Evolutionary conservation across 1,140 invertebrate genomes (phyloP), one percentile per base, ranked within the genome.

Genomic region (Triops longicaudatus): DNA sequence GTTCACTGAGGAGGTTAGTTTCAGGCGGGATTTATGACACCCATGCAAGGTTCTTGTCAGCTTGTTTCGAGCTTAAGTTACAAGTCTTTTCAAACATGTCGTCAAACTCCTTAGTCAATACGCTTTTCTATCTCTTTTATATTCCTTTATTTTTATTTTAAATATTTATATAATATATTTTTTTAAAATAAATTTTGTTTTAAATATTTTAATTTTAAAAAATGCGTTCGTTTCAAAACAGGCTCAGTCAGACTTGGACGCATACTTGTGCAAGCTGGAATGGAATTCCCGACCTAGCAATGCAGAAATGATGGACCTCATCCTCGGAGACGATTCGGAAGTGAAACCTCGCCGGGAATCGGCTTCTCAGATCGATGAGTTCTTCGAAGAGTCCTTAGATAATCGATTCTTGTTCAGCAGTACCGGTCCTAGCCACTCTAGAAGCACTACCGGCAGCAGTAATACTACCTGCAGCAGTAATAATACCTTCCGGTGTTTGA

Each of bases 281-380:
- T 63, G 50, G 50, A 63, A 63, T 9, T n/a, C n/a, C 50, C 50
- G 50, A 0, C 50, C 50, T 63, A 63, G 50, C 50, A 63, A 63
- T 22, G 5, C 50, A 22, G 50, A 63, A 22, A 63, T 63, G 50
- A 63, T 63, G 50, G 50, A 63, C 17, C 50, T 63, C 10, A 10
- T 63, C 50, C 50, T 63, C 10, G 50, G 7, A 9, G 50, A 63
- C 50, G 72, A 76, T 5, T 12, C 74, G 22, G 72, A 72, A 6
- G 10, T 76, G 42, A 87, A 90, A 75, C 84, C 87, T 4, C 85
- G 90, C 14, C 84, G 90, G 17, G 86, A 89, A 78, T 88, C 87
- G 26, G 87, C 88, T 5, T 87, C 88, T 9, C 85, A 88, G 79
- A 89, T 91, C 79, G 90, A 91, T 83, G 90, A 91, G 77, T 91